These are phyloP conservation scores for Trochalopteron elliotii DNA, from an alignment of 2,113 vertebrate species.

Conservation along the genomic window DNA sequence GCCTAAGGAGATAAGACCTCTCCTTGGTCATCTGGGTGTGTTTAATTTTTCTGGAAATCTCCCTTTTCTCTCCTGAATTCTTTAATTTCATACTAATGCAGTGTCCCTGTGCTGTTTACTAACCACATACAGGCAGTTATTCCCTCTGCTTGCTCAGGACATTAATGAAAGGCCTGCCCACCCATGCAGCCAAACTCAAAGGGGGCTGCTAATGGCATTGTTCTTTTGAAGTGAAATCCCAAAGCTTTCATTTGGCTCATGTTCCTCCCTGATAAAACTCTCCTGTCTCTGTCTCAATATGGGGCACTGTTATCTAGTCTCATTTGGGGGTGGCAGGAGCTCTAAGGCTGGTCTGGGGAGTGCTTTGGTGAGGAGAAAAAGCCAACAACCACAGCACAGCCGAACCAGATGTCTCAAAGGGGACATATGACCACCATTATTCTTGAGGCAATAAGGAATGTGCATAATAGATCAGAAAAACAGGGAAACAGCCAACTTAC, in stretches of 20 bases:
- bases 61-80: not conserved
- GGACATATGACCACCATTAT: not conserved
- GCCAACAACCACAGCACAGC: not conserved
- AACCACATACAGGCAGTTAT: not conserved
- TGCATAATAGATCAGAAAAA: not conserved
- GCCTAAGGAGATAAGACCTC: not conserved
- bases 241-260: constrained; percentile 45
- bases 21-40: not conserved
- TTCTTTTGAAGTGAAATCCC: constrained; percentile 53
- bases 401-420: not conserved
- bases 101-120: not conserved
- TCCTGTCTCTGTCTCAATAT: constrained; percentile 23
- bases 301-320: constrained; percentile 52
- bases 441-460: not conserved
- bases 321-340: constrained; percentile 24
- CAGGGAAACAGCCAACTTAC: not conserved
- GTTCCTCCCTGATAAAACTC: constrained; percentile 58
- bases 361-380: not conserved
- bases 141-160: not conserved
- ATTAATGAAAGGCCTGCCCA: constrained; percentile 33
- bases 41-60: not conserved
- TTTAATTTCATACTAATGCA: not conserved
- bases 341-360: not conserved
- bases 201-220: constrained; percentile 46
- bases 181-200: constrained; percentile 16